phyloP scores from a whole-genome alignment of 2,113 vertebrate species.

The Pomatorhinus ruficollis region DNA sequence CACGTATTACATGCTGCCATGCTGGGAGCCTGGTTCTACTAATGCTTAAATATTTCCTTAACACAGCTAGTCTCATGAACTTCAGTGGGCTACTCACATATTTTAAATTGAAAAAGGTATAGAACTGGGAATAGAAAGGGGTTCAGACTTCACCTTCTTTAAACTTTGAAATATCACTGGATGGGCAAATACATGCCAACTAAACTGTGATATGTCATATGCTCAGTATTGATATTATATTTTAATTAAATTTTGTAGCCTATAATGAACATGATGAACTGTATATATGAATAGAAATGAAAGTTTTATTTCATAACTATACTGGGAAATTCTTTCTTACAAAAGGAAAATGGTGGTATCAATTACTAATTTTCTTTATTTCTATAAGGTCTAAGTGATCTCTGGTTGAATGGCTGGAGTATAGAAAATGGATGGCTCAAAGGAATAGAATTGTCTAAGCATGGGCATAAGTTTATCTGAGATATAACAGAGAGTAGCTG shows the following conservation, averaged over 20 bases:
- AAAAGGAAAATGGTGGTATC: background rate
- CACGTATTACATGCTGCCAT: accelerated
- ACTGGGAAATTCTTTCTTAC: background rate
- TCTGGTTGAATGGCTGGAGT: background rate
- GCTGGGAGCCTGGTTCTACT: background rate
- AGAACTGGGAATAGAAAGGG: background rate
- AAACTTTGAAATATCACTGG: background rate
- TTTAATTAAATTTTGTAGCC: background rate
- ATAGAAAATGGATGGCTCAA: background rate
- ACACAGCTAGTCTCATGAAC: background rate
- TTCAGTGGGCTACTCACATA: background rate
- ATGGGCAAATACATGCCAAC: background rate
- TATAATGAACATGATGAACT: background rate
- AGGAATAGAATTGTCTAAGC: background rate
- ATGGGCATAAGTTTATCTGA: background rate
- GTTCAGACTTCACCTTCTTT: background rate
- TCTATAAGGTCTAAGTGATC: background rate
- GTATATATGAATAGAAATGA: background rate
- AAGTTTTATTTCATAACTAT: background rate
- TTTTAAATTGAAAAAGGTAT: background rate
- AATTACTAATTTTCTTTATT: background rate
- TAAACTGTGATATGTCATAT: background rate
- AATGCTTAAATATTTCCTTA: background rate
- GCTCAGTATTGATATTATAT: background rate
- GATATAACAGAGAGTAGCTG: background rate